Evolutionary conservation across 1,140 invertebrate genomes (phyloP), one percentile per base, ranked within the genome.

Genomic region (Drosophila erecta): DNA sequence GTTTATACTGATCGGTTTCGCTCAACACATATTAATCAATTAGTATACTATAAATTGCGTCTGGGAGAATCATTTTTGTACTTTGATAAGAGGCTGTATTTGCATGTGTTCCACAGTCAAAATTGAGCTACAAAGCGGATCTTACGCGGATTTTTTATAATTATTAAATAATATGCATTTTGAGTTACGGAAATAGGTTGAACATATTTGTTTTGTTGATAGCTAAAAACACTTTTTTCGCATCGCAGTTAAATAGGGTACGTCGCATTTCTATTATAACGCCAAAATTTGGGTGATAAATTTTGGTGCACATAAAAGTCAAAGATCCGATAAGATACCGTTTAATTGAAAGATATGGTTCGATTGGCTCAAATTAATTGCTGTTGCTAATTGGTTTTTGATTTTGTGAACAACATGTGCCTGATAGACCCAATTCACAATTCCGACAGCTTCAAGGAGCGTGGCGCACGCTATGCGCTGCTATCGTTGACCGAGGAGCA

Each of bases 381-480:
- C 50, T 64, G 66, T 56, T 77, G 79, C 55, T 84, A 79, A 84
- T 79, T 67, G 74, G 24, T 56, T 47, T 72, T 54, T 37, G 53
- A 71, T 62, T 62, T 66, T 12, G 47, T 24, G 46, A 24, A 17
- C n/a, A 15, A 20, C 40, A 69, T 54, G 55, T 57, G 58, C 57
- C 71, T 22, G 17, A 70, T 24, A 57, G 14, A 14, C n/a, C 24
- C 24, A 69, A 37, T 59, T n/a, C 12, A 46, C 33, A 53, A 47
- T 1, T 20, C 30, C 35, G 47, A 65, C 84, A 98, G 97, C 93
- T 98, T 98, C 87, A 98, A 98, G 93, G 98, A 98, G 92, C 94
- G 98, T 65, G 98, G 98, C 5, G 98, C 98, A 1, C 93, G 98
- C 10, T 97, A 97, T 87, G 96, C 97, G 0, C 89, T 99, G 11